Conservation (phyloP, 1,140 invertebrate species). For the Hesperophylax magnus region DNA sequence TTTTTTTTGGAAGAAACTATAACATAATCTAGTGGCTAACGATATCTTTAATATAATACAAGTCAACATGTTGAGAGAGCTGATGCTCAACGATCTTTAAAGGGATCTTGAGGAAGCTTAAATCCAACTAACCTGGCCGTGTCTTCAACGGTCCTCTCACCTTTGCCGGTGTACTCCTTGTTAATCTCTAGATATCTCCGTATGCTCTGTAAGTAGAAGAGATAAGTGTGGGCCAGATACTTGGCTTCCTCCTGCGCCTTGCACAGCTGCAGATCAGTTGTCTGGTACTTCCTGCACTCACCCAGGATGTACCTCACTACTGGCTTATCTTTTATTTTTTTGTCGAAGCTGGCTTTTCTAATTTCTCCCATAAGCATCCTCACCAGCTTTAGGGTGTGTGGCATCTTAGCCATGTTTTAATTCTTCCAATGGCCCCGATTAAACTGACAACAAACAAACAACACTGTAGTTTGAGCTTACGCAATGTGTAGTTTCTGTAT, state of each 20-base stretch:
- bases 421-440: background rate
- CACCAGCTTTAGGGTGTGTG: constrained; percentile 67
- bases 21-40: too few relatives aligned
- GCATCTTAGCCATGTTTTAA: constrained; percentile 68
- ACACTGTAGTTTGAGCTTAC: background rate
- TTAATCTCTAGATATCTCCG: constrained; percentile 80
- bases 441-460: constrained; percentile 27
- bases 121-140: constrained; percentile 89
- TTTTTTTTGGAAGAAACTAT: too few relatives aligned
- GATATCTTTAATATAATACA: too few relatives aligned
- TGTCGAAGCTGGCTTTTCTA: constrained; percentile 68
- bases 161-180: constrained; percentile 80
- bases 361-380: constrained; percentile 75
- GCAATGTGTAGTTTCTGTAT: constrained; percentile 53
- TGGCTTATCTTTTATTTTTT: constrained; percentile 72
- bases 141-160: constrained; percentile 81
- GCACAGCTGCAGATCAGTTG: constrained; percentile 85
- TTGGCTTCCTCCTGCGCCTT: constrained; percentile 85
- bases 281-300: constrained; percentile 80
- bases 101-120: constrained; percentile 86
- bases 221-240: constrained; percentile 80
- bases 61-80: background rate
- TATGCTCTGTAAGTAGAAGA: constrained; percentile 79
- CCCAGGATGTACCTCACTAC: constrained; percentile 77
- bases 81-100: background rate